Percentiles rank a stretch among this genome's conserved stretches.
phyloP scores from a whole-genome alignment of 2,797 vertebrate species.

The Pantherophis alleghaniensis region DNA sequence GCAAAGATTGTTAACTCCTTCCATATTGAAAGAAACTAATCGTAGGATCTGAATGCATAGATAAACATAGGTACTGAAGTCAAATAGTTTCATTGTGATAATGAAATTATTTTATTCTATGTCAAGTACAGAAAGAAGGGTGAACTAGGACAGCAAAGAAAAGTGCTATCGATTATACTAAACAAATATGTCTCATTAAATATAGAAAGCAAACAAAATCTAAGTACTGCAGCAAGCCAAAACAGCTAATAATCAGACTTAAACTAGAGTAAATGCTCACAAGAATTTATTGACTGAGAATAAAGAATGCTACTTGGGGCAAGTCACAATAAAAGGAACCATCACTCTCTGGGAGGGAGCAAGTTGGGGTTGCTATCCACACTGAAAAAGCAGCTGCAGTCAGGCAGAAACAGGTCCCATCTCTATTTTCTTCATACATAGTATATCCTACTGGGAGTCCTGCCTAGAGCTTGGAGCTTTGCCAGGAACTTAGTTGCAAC shows the following conservation, averaged over 20 bases:
- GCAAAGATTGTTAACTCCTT: background rate
- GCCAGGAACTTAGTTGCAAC: background rate
- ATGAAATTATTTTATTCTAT: background rate
- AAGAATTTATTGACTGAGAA: background rate
- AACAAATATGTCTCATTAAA: background rate
- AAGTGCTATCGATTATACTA: background rate
- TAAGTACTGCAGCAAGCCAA: background rate
- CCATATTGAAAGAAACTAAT: background rate
- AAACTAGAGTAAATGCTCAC: background rate
- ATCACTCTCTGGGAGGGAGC: background rate
- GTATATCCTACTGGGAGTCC: background rate
- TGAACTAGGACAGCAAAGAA: background rate
- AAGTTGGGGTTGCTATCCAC: background rate
- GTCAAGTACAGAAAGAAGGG: background rate
- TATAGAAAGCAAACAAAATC: background rate
- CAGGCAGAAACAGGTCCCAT: background rate
- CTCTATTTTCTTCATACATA: background rate
- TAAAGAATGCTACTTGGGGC: background rate
- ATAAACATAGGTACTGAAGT: background rate
- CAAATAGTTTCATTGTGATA: background rate
- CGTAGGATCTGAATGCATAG: background rate
- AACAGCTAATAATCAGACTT: background rate
- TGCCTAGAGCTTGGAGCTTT: background rate
- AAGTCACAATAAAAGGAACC: background rate
- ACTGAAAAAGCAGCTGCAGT: background rate